A percentile compares a stretch with the other conserved stretches of the same genome.
phyloP scores from a whole-genome alignment of 2,113 vertebrate genomes.

The Mesembrinibis cayennensis region DNA sequence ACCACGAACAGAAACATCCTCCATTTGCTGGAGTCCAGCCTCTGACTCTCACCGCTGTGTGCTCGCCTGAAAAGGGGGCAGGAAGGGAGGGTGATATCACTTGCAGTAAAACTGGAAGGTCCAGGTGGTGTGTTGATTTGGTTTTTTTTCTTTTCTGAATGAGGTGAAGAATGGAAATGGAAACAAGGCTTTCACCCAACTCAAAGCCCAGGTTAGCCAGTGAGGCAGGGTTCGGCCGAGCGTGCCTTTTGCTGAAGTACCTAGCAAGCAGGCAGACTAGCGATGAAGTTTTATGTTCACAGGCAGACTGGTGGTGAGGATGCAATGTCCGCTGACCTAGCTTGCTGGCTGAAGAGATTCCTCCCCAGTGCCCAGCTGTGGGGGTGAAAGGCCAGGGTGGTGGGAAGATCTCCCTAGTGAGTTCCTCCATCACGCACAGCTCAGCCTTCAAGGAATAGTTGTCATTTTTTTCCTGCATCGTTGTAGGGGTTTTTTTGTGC shows the following conservation, averaged over 20 bases:
- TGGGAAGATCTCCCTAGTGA: neutral
- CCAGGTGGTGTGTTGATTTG: neutral
- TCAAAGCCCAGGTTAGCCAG: neutral
- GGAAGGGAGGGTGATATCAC: neutral
- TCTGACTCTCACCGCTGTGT: neutral
- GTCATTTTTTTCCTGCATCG: neutral
- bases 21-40: neutral
- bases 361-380: neutral
- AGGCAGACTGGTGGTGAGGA: neutral
- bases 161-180: neutral
- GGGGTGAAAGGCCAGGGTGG: neutral
- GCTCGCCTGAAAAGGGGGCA: neutral
- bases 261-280: neutral
- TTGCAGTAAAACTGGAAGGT: neutral
- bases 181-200: neutral
- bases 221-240: neutral
- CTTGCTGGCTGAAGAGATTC: neutral
- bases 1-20: constrained; percentile 33
- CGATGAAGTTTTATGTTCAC: neutral
- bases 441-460: neutral
- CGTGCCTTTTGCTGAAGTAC: accelerated
- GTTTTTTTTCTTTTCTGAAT: neutral
- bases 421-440: neutral
- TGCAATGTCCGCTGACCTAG: neutral
- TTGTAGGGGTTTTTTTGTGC: neutral